Evolutionary conservation across 2,797 vertebrate species (phyloP), one percentile per base, ranked within the genome.

Genomic region (Martes flavigula): DNA sequence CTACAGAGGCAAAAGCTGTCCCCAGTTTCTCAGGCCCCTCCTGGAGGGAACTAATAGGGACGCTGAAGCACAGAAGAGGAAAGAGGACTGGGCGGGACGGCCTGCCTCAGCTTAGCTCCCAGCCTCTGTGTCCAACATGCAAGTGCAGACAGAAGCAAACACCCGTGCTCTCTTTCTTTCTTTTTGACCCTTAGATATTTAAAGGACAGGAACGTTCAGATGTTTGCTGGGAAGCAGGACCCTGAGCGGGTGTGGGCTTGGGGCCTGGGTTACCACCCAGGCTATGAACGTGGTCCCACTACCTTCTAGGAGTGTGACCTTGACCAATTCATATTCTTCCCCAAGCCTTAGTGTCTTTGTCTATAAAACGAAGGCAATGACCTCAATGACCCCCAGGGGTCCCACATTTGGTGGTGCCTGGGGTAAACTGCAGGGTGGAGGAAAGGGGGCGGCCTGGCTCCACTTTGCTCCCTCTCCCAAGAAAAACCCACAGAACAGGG

Each of bases 51-150:
- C 15, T 20, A 18, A 1, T 18, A 82, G 11, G 0, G 40, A 54
- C 0, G 12, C 51, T 18, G 15, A 18, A 17, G 32, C 23, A 30
- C 6, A 38, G 66, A 23, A 25, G 1, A n/a, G 82, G 5, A 13
- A 15, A 54, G 89, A 17, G 0, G 0, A 56, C 0, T 1, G 5
- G 32, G 35, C 51, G n/a, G 18, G 51, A 25, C 4, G 0, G 7
- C 38, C 81, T n/a, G 51, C 40, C 73, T 66, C 88, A 13, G n/a
- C 11, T 48, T 4, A 23, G 25, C 62, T 89, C 87, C 30, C 2
- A 25, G 32, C 43, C 70, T 73, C 78, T 72, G 8, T 64, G 89
- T 60, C 35, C 66, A 75, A 5, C 64, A 15, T 77, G 15, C n/a
- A 35, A 62, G 38, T 9, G 73, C 68, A 70, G n/a, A 15, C 56